Base-by-base conservation (phyloP, 2,797 vertebrate genomes). In the Galaxias olidus region DNA sequence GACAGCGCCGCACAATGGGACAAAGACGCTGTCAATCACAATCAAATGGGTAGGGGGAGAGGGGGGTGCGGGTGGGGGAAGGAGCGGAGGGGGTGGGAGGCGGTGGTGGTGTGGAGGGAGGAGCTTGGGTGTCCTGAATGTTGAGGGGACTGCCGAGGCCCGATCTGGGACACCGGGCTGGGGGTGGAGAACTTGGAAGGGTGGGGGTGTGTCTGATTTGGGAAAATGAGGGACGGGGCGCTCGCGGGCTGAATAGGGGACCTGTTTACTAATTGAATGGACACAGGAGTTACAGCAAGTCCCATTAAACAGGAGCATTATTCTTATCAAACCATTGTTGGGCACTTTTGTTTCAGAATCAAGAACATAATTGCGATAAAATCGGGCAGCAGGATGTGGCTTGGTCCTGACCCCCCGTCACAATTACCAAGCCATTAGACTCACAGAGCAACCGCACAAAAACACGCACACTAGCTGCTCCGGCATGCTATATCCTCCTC, bases 1-100 rank as follows among this genome's bases (percentile, higher is more conserved):
- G 90, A 92, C 89, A 90, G 89, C 87, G 89, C 82, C 61, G 69
- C 82, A 93, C 91, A 93, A 93, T 90, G 84, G 90, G 86, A 92
- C 90, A 92, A 93, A 92, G 86, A 86, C 63, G 75, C 84, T 91
- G 92, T 91, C 92, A 93, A 85, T 93, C 92, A 92, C 91, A 92
- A 92, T 92, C 90, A 91, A 90, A 90, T 86, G 71, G 68, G 76
- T 69, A 67, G 73, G 55, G 69, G 53, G 64, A 54, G 60, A 68
- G 65, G 68, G 43, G 42, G 57, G 8, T 14, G 56, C 13, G 46
- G 30, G 43, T 10, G 20, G 63, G 5, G 49, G 19, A 6, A 41
- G 14, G 59, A 60, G 62, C 66, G 10, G 50, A 72, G 82, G 72
- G 58, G 45, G 49, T 69, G 55, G 64, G 64, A 49, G 65, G 64